phyloP scores from a whole-genome alignment of 92 coral and sea anemone genomes.

The Desmophyllum pertusum region DNA sequence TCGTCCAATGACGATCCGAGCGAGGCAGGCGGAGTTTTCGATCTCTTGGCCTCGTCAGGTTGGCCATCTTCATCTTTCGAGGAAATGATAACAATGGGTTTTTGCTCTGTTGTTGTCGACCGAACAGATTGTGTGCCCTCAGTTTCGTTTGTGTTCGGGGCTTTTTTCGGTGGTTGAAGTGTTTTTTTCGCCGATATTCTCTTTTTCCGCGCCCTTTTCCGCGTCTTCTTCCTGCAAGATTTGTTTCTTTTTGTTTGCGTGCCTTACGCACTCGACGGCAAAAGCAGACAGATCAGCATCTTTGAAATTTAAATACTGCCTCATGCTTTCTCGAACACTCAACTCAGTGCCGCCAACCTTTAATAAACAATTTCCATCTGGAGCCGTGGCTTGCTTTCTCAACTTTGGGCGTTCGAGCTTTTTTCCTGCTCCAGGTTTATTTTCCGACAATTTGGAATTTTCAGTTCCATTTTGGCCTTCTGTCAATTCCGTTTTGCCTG shows the following conservation, averaged over 20 bases:
- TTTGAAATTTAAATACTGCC: slow-evolving; percentile 63
- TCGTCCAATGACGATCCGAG: not conserved
- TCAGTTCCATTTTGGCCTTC: slow-evolving; percentile 17
- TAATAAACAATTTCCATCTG: slow-evolving; percentile 13
- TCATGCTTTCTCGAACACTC: slow-evolving; percentile 60
- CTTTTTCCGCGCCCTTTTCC: slow-evolving; percentile 3
- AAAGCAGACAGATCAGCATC: slow-evolving; percentile 70
- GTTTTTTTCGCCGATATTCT: not conserved
- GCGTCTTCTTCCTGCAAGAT: not conserved
- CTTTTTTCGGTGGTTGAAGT: slow-evolving; percentile 1
- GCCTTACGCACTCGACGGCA: slow-evolving; percentile 72
- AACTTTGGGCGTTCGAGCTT: slow-evolving; percentile 10
- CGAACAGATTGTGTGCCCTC: not conserved
- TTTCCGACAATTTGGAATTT: not conserved
- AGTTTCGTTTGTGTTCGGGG: not conserved
- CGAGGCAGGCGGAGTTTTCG: not conserved
- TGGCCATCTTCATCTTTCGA: slow-evolving; percentile 16
- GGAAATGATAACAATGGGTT: slow-evolving; percentile 19
- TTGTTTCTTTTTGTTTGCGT: slow-evolving; percentile 72
- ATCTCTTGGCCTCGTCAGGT: not conserved
- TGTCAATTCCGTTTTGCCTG: not conserved
- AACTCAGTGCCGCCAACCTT: not conserved
- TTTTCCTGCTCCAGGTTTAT: not conserved
- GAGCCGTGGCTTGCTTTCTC: not conserved
- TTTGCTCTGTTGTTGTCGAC: slow-evolving; percentile 6